A percentile compares a stretch with the other conserved stretches of the same genome.
phyloP scores from a whole-genome alignment of 2,888 invertebrate species.

The Cryptocephalus moraei region DNA sequence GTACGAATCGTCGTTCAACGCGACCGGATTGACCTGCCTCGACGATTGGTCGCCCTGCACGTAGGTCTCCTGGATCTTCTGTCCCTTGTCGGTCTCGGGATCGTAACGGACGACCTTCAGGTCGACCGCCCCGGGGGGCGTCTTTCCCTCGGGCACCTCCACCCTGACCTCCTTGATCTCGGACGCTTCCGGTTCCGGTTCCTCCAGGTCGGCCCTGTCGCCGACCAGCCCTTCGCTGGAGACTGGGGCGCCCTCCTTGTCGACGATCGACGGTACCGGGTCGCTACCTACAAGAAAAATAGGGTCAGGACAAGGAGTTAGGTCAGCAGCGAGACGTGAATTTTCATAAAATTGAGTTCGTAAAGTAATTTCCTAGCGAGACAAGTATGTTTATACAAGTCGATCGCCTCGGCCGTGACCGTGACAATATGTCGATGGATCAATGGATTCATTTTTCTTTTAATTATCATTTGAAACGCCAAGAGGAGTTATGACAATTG shows the following conservation, averaged over 20 bases:
- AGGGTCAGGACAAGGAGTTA: no score
- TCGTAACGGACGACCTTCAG: slow-evolving; percentile 80
- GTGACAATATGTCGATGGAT: no score
- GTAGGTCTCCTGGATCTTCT: slow-evolving; percentile 60
- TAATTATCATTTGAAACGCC: no score
- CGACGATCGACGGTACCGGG: slow-evolving; percentile 55
- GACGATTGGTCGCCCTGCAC: slow-evolving; percentile 55
- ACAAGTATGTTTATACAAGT: no score
- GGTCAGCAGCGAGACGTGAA: no score
- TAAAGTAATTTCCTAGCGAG: no score
- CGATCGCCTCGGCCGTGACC: no score
- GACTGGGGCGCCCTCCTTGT: slow-evolving; percentile 42
- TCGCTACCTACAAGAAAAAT: slow-evolving; percentile 35
- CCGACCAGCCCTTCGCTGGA: slow-evolving; percentile 40
- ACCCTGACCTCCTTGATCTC: slow-evolving; percentile 36
- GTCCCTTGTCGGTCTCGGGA: slow-evolving; percentile 62
- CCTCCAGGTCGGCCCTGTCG: slow-evolving; percentile 10
- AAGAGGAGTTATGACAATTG: no score
- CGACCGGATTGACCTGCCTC: slow-evolving; percentile 63
- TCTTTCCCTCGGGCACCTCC: slow-evolving; percentile 38
- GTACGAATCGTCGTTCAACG: slow-evolving; percentile 63
- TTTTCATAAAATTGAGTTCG: no score
- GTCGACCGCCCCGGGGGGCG: slow-evolving; percentile 44
- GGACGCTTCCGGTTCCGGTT: slow-evolving; percentile 49
- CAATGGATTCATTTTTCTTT: no score